Base-by-base conservation (phyloP, 2,113 vertebrate species). In the Corvus cornix region DNA sequence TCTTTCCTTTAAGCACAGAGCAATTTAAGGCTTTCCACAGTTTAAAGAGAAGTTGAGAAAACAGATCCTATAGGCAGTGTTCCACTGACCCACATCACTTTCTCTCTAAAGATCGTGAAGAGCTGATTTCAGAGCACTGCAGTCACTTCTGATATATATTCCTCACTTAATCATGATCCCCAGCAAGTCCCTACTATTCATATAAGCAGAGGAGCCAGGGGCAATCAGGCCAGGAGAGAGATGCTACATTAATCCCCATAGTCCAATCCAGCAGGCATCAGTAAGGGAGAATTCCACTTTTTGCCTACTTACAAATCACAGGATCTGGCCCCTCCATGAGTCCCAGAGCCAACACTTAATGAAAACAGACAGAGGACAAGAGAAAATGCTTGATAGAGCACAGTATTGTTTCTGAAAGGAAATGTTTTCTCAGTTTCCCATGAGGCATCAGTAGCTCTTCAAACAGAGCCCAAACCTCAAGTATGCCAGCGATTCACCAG, bases 391-490 rank as follows among this genome's bases (percentile, higher is more conserved):
- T 3, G 16, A 87, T 69, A 96, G 82, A 84, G 88, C 28, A 9
- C 31, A 60, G 79, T 19, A 95, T 88, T 95, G 94, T 96, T 97
- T 95, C 90, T 53, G 90, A 92, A 94, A 89, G 80, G 92, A 97
- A 96, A 96, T 94, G 77, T 96, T 97, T 94, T 84, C 55, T 53
- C 77, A 76, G 82, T 88, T 95, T 96, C 95, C 97, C 94, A 95
- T 78, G 94, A 92, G 93, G 89, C 93, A 96, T 53, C 95, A 94
- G 93, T 85, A 96, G 95, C 82, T 97, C 86, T 96, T 95, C 92
- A 93, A 93, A 97, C 82, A 94, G 43, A 92, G 90, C 87, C 94
- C 95, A 96, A 96, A 96, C 96, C 94, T 95, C 95, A 96, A 95
- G 28, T n/a, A 96, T 86, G 87, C 79, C 94, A 97, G 84, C 56